These are phyloP conservation scores for Acanthosepion esculentum DNA, from an alignment of 2,888 invertebrate genomes.

Conservation along the genomic window DNA sequence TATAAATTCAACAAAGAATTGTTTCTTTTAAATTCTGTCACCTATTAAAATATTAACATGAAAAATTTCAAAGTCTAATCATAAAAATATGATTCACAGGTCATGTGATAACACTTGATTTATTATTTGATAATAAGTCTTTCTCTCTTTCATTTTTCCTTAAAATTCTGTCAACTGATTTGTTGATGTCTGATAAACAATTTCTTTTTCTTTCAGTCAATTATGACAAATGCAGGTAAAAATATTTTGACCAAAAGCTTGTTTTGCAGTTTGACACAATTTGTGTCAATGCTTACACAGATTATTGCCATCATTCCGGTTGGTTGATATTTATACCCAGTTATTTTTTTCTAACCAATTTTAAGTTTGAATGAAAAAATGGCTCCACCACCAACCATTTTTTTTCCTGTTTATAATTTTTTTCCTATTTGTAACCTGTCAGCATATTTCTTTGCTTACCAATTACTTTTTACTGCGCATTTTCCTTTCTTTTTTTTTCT, in stretches of 20 bases:
- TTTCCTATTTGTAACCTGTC: too few relatives aligned
- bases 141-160: background rate
- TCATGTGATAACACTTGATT: background rate
- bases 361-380: background rate
- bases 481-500: too few relatives aligned
- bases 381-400: too few relatives aligned
- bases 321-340: background rate
- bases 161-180: background rate
- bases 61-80: too few relatives aligned
- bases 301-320: background rate
- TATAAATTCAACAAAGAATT: too few relatives aligned
- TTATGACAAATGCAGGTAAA: background rate
- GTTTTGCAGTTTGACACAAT: background rate
- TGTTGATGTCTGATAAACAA: background rate
- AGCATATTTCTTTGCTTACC: too few relatives aligned
- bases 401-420: too few relatives aligned
- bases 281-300: slow-evolving; percentile 16
- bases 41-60: too few relatives aligned
- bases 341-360: background rate
- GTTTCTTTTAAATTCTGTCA: too few relatives aligned
- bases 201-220: slow-evolving; percentile 33
- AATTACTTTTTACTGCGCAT: too few relatives aligned
- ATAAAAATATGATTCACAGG: too few relatives aligned
- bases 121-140: background rate
- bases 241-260: background rate